Conservation (phyloP, 2,113 vertebrate species). For the Osmerus eperlanus region DNA sequence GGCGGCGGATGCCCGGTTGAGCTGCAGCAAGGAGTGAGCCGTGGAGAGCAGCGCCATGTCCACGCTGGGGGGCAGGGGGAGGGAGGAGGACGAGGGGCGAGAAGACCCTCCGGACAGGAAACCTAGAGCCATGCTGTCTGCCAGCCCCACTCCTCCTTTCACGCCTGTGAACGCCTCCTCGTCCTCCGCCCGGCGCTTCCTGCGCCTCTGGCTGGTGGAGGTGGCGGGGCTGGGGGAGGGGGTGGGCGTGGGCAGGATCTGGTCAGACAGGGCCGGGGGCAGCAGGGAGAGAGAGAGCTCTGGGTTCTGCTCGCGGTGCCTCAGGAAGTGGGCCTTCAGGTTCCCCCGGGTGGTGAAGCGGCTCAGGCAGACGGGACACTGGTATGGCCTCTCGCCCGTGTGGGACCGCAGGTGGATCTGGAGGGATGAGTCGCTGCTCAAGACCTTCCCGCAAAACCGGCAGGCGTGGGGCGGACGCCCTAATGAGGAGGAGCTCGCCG, state of each 20-base stretch:
- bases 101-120: constrained; percentile 64
- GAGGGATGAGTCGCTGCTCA: constrained; percentile 90
- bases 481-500: constrained; percentile 41
- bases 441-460: constrained; percentile 86
- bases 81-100: constrained; percentile 67
- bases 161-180: constrained; percentile 68
- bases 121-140: constrained; percentile 68
- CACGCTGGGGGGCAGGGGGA: constrained; percentile 74
- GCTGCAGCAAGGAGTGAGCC: constrained; percentile 73
- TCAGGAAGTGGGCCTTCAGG: constrained; percentile 90
- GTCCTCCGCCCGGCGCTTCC: constrained; percentile 71
- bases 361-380: constrained; percentile 89
- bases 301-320: constrained; percentile 88
- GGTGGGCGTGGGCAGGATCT: constrained; percentile 23
- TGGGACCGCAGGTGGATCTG: constrained; percentile 92
- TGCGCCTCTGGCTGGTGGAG: constrained; percentile 57
- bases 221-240: constrained; percentile 52
- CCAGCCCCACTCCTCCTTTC: constrained; percentile 65
- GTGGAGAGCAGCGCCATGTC: constrained; percentile 78
- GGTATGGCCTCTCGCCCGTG: constrained; percentile 88
- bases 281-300: constrained; percentile 88
- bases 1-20: constrained; percentile 70
- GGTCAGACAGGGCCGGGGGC: constrained; percentile 73
- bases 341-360: constrained; percentile 92
- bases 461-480: constrained; percentile 79